Conservation (phyloP, 2,888 invertebrate genomes). For the Frankliniella intonsa region DNA sequence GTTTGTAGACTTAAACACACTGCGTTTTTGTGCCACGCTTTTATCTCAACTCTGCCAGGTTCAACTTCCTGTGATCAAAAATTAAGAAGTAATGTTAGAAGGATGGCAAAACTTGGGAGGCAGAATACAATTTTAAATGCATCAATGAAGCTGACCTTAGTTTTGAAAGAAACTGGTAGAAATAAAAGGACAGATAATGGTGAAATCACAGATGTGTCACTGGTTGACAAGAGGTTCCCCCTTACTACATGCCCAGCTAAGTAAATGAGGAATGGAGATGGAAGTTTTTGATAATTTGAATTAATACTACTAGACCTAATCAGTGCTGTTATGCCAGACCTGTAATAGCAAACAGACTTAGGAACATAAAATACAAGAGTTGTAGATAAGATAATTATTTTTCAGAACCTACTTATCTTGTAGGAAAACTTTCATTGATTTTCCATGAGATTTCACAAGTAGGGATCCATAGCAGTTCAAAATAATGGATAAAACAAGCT, state of each 20-base stretch:
- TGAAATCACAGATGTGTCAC: conserved; percentile 56
- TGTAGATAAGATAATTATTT: conserved; percentile 31
- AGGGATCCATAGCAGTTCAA: conserved; percentile 27
- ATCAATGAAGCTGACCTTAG: conserved; percentile 38
- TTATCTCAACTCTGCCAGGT: background rate
- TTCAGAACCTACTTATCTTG: conserved; percentile 31
- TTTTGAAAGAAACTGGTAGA: conserved; percentile 41
- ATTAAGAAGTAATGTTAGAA: conserved; percentile 40
- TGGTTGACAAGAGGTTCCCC: conserved; percentile 53
- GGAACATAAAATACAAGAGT: conserved; percentile 13
- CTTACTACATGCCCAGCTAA: conserved; percentile 55
- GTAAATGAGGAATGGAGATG: conserved; percentile 52
- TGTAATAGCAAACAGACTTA: conserved; percentile 42
- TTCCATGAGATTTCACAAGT: conserved; percentile 28
- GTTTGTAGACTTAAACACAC: background rate
- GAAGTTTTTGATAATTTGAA: conserved; percentile 48
- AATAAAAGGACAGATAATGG: conserved; percentile 58
- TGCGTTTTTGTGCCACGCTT: background rate
- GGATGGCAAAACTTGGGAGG: too few species aligned
- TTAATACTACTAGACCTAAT: conserved; percentile 63
- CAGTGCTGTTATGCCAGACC: conserved; percentile 54
- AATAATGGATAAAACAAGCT: conserved; percentile 30
- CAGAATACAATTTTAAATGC: conserved; percentile 41
- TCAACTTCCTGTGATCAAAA: background rate
- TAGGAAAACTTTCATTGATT: conserved; percentile 14